Conservation (phyloP, 2,888 invertebrate species). For the Zeuzera pyrina region DNA sequence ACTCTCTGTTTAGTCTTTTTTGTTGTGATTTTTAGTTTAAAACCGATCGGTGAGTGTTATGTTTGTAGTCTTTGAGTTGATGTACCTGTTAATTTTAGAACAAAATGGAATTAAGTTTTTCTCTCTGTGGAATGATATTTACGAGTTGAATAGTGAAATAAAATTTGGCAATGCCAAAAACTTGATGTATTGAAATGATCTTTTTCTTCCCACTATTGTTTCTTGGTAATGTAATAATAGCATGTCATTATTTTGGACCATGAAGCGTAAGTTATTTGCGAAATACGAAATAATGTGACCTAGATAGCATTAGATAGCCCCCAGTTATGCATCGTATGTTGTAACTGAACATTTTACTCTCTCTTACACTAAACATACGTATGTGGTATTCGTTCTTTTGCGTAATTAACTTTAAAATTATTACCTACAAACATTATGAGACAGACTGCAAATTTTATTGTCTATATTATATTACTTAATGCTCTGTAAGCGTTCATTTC, state of each 20-base stretch:
- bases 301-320: slow-evolving; percentile 24
- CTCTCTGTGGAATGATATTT: slow-evolving; percentile 30
- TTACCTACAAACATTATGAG: too few relatives aligned
- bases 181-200: slow-evolving; percentile 22
- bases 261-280: slow-evolving; percentile 45
- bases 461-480: too few relatives aligned
- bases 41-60: slow-evolving; percentile 53
- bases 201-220: slow-evolving; percentile 33
- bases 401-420: slow-evolving; percentile 25
- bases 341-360: slow-evolving; percentile 38
- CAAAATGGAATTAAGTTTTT: slow-evolving; percentile 18
- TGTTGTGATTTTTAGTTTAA: slow-evolving; percentile 41
- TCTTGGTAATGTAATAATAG: slow-evolving; percentile 23
- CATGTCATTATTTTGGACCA: slow-evolving; percentile 37
- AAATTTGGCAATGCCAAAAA: slow-evolving; percentile 44
- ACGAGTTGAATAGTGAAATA: slow-evolving; percentile 38
- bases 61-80: slow-evolving; percentile 54
- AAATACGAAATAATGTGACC: slow-evolving; percentile 57
- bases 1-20: slow-evolving; percentile 37
- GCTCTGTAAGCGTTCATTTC: too few relatives aligned
- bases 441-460: too few relatives aligned
- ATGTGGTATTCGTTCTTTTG: slow-evolving; percentile 40
- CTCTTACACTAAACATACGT: slow-evolving; percentile 48
- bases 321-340: slow-evolving; percentile 31
- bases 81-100: slow-evolving; percentile 66